phyloP scores from a whole-genome alignment of 64 coral and sea anemone genomes.

The Stichodactyla helianthus region DNA sequence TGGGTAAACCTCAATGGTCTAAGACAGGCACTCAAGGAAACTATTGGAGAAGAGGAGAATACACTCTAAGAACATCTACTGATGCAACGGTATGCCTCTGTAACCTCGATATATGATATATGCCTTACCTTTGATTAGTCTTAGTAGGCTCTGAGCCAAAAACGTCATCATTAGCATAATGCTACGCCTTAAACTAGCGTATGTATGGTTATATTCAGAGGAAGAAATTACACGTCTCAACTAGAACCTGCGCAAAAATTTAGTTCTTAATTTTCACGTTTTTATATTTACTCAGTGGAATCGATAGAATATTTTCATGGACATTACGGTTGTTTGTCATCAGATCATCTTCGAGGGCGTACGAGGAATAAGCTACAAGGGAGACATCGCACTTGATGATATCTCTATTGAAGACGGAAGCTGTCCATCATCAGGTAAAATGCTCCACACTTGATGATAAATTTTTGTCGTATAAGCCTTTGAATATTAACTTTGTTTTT shows the following conservation, averaged over 20 bases:
- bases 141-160: no score
- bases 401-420: constrained; percentile 79
- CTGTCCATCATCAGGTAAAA: constrained; percentile 86
- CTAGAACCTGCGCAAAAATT: no score
- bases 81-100: constrained; percentile 1
- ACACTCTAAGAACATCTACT: constrained; percentile 42
- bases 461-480: no score
- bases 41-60: constrained; percentile 71
- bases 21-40: constrained; percentile 84
- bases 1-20: constrained; percentile 65
- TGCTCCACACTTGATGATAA: neutral
- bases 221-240: no score
- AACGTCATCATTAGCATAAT: no score
- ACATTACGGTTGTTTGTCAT: neutral
- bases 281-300: no score
- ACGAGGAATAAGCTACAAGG: constrained; percentile 69
- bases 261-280: no score
- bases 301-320: neutral
- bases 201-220: no score
- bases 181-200: no score
- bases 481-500: no score
- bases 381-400: constrained; percentile 96
- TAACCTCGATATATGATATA: no score
- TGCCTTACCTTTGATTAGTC: no score
- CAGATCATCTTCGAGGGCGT: constrained; percentile 87